phyloP scores from a whole-genome alignment of 2,888 invertebrate genomes.

The Lochmaea capreae region DNA sequence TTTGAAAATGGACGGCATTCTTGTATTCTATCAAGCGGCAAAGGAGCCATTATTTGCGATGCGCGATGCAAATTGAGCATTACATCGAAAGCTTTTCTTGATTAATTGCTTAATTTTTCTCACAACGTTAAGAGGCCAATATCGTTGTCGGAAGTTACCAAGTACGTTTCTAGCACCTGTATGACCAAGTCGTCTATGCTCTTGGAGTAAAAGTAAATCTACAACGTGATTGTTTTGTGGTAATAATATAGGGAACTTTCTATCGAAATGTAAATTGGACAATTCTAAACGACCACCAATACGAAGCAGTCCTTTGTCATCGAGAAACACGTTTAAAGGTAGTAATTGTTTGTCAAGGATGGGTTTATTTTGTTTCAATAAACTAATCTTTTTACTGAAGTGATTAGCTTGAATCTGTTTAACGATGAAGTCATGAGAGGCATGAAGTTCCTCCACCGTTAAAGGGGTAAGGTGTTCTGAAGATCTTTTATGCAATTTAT shows the following conservation, averaged over 20 bases:
- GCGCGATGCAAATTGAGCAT: not conserved
- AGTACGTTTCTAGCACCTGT: slow-evolving; percentile 43
- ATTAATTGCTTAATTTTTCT: slow-evolving; percentile 4
- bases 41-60: slow-evolving; percentile 7
- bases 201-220: slow-evolving; percentile 36
- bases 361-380: not conserved
- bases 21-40: not conserved
- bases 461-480: not conserved
- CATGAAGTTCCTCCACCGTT: not conserved
- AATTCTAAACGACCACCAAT: slow-evolving; percentile 46
- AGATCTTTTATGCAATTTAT: not conserved
- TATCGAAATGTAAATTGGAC: slow-evolving; percentile 32
- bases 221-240: slow-evolving; percentile 38
- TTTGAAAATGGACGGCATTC: no score
- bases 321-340: slow-evolving; percentile 41
- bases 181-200: slow-evolving; percentile 35
- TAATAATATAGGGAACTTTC: slow-evolving; percentile 44
- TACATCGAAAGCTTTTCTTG: no score
- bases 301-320: slow-evolving; percentile 38
- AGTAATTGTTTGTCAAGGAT: not conserved
- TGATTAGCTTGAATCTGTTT: not conserved
- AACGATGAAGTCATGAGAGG: slow-evolving; percentile 1
- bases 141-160: slow-evolving; percentile 38
- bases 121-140: slow-evolving; percentile 44
- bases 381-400: not conserved